Evolutionary conservation across 2,113 vertebrate genomes (phyloP), one percentile per base, ranked within the genome.

Genomic region (Procapra przewalskii): DNA sequence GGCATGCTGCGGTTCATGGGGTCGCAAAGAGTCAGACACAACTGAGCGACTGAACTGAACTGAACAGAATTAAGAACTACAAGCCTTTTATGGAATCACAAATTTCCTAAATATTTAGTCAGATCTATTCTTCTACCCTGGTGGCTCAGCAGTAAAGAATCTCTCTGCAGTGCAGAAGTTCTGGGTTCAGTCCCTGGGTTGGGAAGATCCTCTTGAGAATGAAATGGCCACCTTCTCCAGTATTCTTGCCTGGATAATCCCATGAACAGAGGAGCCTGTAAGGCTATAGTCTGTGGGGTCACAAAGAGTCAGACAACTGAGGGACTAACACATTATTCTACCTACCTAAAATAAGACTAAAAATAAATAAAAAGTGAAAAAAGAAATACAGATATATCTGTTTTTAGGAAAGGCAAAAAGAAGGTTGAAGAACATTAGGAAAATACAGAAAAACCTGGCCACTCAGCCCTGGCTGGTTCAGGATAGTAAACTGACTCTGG

Each of bases 11-110:
- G 1, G 60, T 62, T 62, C 60, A 33, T 62, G 60, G 14, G 29
- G 29, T 62, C 0, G 0, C 6, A 62, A 62, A 62, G 60, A 62
- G 29, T 16, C 3, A 0, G 13, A 60, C 59, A 60, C 29, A 31
- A 60, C 2, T 60, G 59, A 60, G 29, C 0, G 5, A 60, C 27
- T 15, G 29, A 31, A 31, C 5, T 29, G 59, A 60, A 60, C 59
- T 60, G 59, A 60, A 60, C 77, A 23, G 52, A 92, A 96, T 94
- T 86, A 57, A 92, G 90, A 92, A 77, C 33, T 31, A 79, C 5
- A 62, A 2, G 55, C 10, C 82, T 96, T 77, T 64, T 43, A 90
- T 15, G 5, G 55, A 89, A 92, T 75, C 21, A 40, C 5, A 40
- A 40, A 75, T 75, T 40, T 75, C 36, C 36, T 40, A 40, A 40